Percentiles rank a stretch among this genome's conserved stretches.
phyloP scores from a whole-genome alignment of 2,113 vertebrate species.

The Spilogale gracilis region DNA sequence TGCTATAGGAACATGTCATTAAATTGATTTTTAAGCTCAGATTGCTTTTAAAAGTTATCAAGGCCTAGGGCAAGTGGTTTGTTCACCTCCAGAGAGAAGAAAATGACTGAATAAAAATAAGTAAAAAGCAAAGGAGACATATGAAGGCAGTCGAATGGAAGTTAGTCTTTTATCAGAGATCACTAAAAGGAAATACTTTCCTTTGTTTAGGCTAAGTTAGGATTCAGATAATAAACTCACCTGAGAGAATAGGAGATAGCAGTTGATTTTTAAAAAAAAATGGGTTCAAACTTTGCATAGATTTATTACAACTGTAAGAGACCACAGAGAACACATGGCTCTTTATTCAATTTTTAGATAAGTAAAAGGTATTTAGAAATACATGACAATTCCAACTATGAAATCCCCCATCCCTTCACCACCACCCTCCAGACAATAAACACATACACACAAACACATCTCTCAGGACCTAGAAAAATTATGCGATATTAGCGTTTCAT shows the following conservation, averaged over 20 bases:
- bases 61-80: constrained; percentile 10
- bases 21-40: constrained; percentile 65
- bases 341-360: background rate
- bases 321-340: background rate
- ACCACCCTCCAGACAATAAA: background rate
- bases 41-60: constrained; percentile 58
- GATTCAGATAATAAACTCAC: background rate
- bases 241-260: background rate
- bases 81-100: background rate
- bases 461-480: background rate
- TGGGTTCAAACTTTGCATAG: background rate
- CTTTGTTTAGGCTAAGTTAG: background rate
- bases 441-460: background rate
- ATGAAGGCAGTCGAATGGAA: background rate
- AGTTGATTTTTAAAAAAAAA: background rate
- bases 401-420: background rate
- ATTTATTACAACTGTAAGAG: background rate
- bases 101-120: constrained; percentile 53
- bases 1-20: constrained; percentile 37
- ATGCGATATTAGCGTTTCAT: background rate
- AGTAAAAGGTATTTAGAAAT: background rate
- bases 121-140: background rate
- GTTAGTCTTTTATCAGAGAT: background rate
- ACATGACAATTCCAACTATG: background rate
- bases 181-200: background rate